Evolutionary conservation across 1,140 invertebrate species (phyloP).

Genomic region (Oscheius sp.): DNA sequence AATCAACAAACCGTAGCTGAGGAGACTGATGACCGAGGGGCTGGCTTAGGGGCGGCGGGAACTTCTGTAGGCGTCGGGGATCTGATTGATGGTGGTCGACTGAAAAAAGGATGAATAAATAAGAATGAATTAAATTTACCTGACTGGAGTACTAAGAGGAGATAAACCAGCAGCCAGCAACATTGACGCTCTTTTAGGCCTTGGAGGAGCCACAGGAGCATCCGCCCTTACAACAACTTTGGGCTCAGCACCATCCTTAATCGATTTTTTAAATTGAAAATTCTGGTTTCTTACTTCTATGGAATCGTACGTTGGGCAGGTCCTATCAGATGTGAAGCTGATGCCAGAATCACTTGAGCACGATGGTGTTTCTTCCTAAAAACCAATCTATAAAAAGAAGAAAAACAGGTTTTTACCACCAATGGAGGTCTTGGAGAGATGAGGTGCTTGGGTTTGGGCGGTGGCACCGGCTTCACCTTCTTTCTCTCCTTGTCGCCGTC

Average conservation of each 20-base stretch:
- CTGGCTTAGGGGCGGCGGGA: not conserved
- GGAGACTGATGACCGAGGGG: not conserved
- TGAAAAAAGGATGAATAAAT: too few species aligned
- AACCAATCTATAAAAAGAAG: too few species aligned
- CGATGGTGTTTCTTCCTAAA: not conserved
- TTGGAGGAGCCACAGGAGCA: conserved; percentile 10
- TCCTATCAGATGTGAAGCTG: not conserved
- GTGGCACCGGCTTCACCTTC: not conserved
- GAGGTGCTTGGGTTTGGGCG: not conserved
- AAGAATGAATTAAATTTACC: too few species aligned
- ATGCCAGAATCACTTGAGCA: not conserved
- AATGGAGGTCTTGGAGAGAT: not conserved
- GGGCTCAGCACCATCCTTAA: not conserved
- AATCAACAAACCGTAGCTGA: not conserved
- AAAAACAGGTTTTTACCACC: too few species aligned
- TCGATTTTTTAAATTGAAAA: not conserved
- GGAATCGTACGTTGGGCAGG: not conserved
- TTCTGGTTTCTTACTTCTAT: not conserved
- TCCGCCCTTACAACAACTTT: not conserved
- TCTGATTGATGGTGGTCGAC: not conserved
- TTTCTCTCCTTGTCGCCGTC: not conserved
- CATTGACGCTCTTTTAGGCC: conserved; percentile 10
- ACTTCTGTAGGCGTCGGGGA: not conserved
- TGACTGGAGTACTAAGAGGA: not conserved
- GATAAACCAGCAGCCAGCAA: not conserved